A percentile compares a stretch with the other conserved stretches of the same genome.
Evolutionary conservation across 2,113 vertebrate species (phyloP).

Genomic region (Leptobrachium ailaonicum): DNA sequence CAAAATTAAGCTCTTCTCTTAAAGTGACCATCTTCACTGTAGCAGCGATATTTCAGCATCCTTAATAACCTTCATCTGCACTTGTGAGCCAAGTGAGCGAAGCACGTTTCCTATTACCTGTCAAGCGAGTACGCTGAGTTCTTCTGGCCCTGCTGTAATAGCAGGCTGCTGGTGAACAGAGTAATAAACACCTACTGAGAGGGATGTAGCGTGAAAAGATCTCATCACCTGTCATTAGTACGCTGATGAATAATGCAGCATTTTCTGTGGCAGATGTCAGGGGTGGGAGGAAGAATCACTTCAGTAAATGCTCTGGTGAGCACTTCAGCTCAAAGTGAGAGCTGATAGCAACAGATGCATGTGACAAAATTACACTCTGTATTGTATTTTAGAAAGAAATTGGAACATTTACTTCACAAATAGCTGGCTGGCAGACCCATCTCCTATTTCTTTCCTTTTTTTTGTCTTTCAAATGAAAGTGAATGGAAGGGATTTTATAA

Average conservation of each 20-base stretch:
- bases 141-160: conserved; percentile 76
- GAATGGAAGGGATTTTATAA: conserved; percentile 55
- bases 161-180: conserved; percentile 81
- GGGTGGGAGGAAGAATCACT: conserved; percentile 74
- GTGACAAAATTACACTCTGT: conserved; percentile 76
- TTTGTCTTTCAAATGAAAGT: conserved; percentile 43
- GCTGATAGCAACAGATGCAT: conserved; percentile 76
- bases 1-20: conserved; percentile 77
- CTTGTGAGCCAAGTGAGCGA: conserved; percentile 76
- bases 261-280: conserved; percentile 78
- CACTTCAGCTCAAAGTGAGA: conserved; percentile 75
- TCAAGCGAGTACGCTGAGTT: conserved; percentile 77
- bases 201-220: conserved; percentile 82
- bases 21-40: conserved; percentile 73
- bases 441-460: conserved; percentile 29
- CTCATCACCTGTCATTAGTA: conserved; percentile 87
- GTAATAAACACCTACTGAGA: conserved; percentile 84
- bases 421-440: conserved; percentile 60
- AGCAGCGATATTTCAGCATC: conserved; percentile 65
- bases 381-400: conserved; percentile 75
- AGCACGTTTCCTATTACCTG: conserved; percentile 81
- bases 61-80: conserved; percentile 80
- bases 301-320: conserved; percentile 75
- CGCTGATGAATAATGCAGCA: conserved; percentile 82
- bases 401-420: conserved; percentile 70